Percentiles rank a stretch among this genome's conserved stretches.
These are phyloP conservation scores for Saccopteryx leptura DNA, from an alignment of 2,113 vertebrate genomes.

Conservation along the genomic window DNA sequence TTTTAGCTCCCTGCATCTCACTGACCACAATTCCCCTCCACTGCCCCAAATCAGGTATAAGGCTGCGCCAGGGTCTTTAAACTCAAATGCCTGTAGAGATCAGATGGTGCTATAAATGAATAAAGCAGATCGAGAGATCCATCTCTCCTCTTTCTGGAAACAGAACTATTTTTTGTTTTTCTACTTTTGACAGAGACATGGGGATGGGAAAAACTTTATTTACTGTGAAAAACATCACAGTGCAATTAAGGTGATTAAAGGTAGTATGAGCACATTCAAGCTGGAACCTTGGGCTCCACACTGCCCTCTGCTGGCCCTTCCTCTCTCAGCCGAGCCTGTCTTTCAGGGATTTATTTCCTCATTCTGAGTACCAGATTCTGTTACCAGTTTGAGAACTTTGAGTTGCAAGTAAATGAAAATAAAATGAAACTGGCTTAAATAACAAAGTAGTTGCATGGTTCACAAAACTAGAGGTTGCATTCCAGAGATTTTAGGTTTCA, in stretches of 20 bases:
- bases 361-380: background rate
- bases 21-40: background rate
- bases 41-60: background rate
- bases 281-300: background rate
- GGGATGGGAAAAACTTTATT: background rate
- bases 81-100: background rate
- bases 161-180: background rate
- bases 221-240: background rate
- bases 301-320: slow-evolving; percentile 56
- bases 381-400: background rate
- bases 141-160: background rate
- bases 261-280: background rate
- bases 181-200: background rate
- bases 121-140: background rate
- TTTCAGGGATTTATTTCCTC: background rate
- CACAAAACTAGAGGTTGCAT: background rate
- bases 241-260: background rate
- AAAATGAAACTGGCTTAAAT: background rate
- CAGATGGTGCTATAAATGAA: background rate
- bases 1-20: background rate
- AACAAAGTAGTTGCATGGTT: background rate
- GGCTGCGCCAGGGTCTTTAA: background rate
- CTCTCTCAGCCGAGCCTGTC: background rate
- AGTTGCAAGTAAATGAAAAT: background rate
- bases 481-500: background rate